Conservation (phyloP, 2,113 vertebrate genomes). For the Tylochromis polylepis region DNA sequence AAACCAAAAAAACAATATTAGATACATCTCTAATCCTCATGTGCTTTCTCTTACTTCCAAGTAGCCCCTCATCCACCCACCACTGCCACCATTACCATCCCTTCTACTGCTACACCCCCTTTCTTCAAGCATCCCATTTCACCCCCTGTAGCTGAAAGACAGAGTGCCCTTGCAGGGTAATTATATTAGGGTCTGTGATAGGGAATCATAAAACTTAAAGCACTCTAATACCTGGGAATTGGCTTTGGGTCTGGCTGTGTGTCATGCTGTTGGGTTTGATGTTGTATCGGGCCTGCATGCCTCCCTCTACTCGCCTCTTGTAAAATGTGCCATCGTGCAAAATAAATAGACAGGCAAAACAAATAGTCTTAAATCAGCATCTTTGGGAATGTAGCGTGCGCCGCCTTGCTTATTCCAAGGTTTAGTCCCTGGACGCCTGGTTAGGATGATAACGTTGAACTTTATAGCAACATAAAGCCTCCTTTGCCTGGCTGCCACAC, state of each 20-base stretch:
- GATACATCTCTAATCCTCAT: slow-evolving; percentile 4
- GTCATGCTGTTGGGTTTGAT: slow-evolving; percentile 68
- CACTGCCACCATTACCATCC: background rate
- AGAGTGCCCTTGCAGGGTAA: slow-evolving; percentile 75
- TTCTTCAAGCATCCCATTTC: slow-evolving; percentile 45
- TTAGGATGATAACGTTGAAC: slow-evolving; percentile 61
- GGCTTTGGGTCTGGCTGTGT: slow-evolving; percentile 63
- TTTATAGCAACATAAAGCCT: slow-evolving; percentile 70
- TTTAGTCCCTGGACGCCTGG: slow-evolving; percentile 40
- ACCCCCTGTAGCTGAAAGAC: slow-evolving; percentile 72
- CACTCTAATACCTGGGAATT: slow-evolving; percentile 77
- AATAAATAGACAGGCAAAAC: slow-evolving; percentile 69
- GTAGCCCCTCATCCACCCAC: slow-evolving; percentile 22
- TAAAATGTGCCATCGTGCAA: slow-evolving; percentile 74
- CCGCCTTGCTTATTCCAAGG: slow-evolving; percentile 59
- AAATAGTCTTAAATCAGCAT: slow-evolving; percentile 75
- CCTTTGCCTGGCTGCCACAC: slow-evolving; percentile 1
- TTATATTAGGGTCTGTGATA: slow-evolving; percentile 76
- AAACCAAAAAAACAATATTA: background rate
- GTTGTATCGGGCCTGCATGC: slow-evolving; percentile 17
- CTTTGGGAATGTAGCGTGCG: slow-evolving; percentile 46
- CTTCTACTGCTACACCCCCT: background rate
- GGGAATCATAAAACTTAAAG: slow-evolving; percentile 76
- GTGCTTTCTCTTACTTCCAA: background rate
- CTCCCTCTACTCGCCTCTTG: slow-evolving; percentile 24